Evolutionary conservation across 2,888 invertebrate species (phyloP), one percentile per base, ranked within the genome.

Genomic region (Acanthosoma haemorrhoidale): DNA sequence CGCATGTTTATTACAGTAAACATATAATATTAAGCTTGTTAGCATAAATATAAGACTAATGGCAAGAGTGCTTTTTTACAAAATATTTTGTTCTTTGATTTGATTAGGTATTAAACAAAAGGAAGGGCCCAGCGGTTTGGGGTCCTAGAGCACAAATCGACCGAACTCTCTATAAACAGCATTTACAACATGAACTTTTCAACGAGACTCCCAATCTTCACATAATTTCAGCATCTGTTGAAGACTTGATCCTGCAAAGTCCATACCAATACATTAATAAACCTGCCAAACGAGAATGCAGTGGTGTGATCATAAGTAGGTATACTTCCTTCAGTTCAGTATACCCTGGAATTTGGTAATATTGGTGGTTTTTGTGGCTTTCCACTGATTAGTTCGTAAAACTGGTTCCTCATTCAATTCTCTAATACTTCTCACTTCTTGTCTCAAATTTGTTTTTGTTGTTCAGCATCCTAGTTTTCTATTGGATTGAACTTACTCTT

Each of bases 121-220:
- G 86, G 0, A 91, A 90, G 78, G 94, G 94, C 0, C 92, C 94
- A 9, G 94, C 94, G 2, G 94, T 94, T 0, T 92, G 92, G 90
- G 94, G 94, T 5, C 86, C 88, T 5, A 80, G 94, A 71, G 94
- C 94, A 6, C 94, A 94, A 82, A 94, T 95, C 72, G 94, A 95
- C 79, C 82, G 94, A 15, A 80, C 82, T 63, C 81, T 94, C 11
- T 95, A 94, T 79, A 93, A 90, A 78, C 80, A 82, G 71, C 83
- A 90, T 75, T 81, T 95, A 59, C 94, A 94, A 78, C 78, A 82
- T 5, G 89, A 90, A 78, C 79, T 94, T 21, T 84, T 86, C 71
- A 77, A 81, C 61, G 79, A 81, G n/a, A 86, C 84, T 2, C 80
- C 83, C 8, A 86, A 89, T 78, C 80, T 95, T 60, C 82, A 87